phyloP scores from a whole-genome alignment of 2,797 vertebrate species.

The Psittacula derbiana region DNA sequence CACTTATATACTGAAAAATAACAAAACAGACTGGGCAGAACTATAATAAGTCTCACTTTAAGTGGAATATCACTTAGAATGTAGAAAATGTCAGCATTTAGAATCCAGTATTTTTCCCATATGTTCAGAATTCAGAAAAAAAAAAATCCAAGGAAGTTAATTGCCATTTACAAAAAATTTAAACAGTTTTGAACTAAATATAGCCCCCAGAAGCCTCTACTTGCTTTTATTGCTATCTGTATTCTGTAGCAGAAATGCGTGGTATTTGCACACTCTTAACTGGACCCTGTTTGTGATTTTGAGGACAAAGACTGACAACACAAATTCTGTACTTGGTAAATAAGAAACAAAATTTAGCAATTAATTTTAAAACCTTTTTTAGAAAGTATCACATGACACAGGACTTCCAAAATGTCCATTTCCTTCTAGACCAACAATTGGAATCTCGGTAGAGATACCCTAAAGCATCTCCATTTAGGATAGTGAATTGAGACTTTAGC shows the following conservation, averaged over 20 bases:
- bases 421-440: background rate
- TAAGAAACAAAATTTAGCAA: background rate
- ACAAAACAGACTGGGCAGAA: background rate
- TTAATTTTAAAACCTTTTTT: background rate
- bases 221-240: background rate
- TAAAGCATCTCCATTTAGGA: background rate
- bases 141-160: background rate
- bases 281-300: background rate
- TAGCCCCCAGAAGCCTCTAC: background rate
- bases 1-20: background rate
- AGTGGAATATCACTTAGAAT: background rate
- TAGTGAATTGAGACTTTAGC: background rate
- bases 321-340: background rate
- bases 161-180: background rate
- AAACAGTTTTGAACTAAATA: background rate
- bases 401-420: background rate
- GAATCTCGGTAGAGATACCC: background rate
- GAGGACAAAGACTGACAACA: background rate
- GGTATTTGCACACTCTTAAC: rapidly evolving
- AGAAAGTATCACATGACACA: background rate
- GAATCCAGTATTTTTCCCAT: background rate
- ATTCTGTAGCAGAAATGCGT: background rate
- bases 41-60: background rate
- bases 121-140: background rate
- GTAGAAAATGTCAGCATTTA: background rate